phyloP scores from a whole-genome alignment of 1,140 invertebrate genomes.

The Batillaria attramentaria region DNA sequence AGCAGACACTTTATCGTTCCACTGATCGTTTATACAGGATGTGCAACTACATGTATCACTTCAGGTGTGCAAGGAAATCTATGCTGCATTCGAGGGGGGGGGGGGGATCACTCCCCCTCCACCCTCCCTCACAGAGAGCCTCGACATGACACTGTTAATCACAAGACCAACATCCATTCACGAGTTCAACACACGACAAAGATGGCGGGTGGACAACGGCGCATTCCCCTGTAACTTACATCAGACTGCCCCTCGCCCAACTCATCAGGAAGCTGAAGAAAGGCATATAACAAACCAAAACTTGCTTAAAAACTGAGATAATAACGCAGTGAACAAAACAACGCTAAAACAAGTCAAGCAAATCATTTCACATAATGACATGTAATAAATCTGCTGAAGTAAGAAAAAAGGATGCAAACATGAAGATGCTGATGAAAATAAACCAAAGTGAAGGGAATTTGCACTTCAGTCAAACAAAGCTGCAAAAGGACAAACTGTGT shows the following conservation, averaged over 20 bases:
- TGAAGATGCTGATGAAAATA: conserved; percentile 14
- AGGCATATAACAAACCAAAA: conserved; percentile 9
- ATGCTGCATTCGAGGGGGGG: no score
- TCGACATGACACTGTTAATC: no score
- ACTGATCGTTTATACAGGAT: no score
- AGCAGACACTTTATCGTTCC: no score
- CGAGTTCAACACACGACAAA: conserved; percentile 2
- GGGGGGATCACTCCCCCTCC: no score
- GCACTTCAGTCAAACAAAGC: no score
- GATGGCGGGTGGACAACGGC: background rate
- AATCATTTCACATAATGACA: background rate
- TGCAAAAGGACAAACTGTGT: no score
- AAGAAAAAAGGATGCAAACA: conserved; percentile 12
- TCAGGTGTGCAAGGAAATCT: no score
- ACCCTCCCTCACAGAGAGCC: no score
- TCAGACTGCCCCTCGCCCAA: conserved; percentile 19
- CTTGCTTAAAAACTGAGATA: no score
- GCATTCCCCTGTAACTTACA: conserved; percentile 33
- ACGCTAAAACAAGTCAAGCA: conserved; percentile 19
- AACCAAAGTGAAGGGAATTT: conserved; percentile 7
- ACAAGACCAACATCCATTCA: conserved; percentile 1
- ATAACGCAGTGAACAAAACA: no score
- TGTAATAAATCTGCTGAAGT: conserved; percentile 7
- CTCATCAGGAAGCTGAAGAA: conserved; percentile 31
- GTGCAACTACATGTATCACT: no score